Percentiles rank a stretch among this genome's conserved stretches.
Evolutionary conservation across 1,140 invertebrate species (phyloP).

Genomic region (Bemisia tabaci): DNA sequence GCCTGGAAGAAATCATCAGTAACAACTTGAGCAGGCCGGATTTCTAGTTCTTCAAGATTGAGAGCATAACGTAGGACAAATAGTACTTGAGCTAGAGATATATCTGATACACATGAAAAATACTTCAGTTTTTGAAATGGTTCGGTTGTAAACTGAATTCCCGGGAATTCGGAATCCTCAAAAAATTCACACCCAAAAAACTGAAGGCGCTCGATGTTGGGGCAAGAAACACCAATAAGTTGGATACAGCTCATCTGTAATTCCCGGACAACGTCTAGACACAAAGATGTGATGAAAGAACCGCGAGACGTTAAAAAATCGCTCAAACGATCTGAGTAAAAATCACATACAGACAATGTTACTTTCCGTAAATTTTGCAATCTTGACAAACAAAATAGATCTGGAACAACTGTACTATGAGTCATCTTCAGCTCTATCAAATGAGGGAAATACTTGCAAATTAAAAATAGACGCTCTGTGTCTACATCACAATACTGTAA

Average conservation of each 20-base stretch:
- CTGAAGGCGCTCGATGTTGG: not conserved
- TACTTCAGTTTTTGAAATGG: not conserved
- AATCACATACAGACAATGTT: not conserved
- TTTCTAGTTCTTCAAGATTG: not conserved
- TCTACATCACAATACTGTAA: not conserved
- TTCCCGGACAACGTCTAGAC: not conserved
- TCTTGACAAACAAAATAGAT: not conserved
- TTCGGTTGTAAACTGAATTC: not conserved
- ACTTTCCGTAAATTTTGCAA: not conserved
- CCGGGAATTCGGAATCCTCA: not conserved
- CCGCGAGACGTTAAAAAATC: not conserved
- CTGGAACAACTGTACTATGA: not conserved
- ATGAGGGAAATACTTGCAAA: not conserved
- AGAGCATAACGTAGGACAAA: not conserved
- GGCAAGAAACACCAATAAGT: not conserved
- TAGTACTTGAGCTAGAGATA: not conserved
- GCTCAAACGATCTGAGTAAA: not conserved
- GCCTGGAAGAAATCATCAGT: not conserved
- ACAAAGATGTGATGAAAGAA: not conserved
- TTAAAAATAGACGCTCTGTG: not conserved
- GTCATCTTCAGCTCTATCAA: not conserved
- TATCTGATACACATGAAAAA: not conserved
- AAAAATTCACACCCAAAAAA: not conserved
- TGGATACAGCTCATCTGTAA: not conserved
- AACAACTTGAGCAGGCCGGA: not conserved